Conservation (phyloP, 2,888 invertebrate genomes). For the Tricholauxania praeusta region DNA sequence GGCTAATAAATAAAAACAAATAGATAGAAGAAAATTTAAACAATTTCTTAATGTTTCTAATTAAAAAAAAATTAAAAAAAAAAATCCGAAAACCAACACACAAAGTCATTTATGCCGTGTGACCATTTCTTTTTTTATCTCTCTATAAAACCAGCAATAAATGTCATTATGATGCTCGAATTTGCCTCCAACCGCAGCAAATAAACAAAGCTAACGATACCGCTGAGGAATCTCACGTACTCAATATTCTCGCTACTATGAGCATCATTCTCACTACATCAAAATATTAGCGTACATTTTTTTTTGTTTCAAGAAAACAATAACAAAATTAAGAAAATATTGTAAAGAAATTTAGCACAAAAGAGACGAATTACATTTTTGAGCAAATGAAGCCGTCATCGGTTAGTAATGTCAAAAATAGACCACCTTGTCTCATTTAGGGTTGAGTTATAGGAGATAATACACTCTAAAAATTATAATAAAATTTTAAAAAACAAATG, state of each 20-base stretch:
- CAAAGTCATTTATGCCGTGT: neutral
- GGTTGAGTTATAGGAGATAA: neutral
- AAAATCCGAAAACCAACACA: neutral
- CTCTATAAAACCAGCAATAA: neutral
- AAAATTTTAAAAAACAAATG: no score
- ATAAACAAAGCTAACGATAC: no score
- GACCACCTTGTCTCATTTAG: slow-evolving; percentile 13
- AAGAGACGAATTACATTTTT: no score
- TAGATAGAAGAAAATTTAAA: neutral
- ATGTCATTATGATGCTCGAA: neutral
- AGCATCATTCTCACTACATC: no score
- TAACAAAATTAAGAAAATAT: no score
- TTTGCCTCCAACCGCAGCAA: neutral
- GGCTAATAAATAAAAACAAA: neutral
- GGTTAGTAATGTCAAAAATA: slow-evolving; percentile 11
- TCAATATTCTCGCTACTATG: no score
- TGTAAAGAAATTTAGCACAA: no score
- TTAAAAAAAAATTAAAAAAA: neutral
- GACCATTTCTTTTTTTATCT: slow-evolving; percentile 1
- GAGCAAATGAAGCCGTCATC: slow-evolving; percentile 7
- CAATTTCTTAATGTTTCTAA: neutral
- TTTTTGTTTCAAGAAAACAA: no score
- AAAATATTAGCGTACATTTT: no score
- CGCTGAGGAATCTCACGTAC: no score
- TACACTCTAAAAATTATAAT: no score